Evolutionary conservation across 2,888 invertebrate genomes (phyloP).

Genomic region (Psylliodes chrysocephalus): DNA sequence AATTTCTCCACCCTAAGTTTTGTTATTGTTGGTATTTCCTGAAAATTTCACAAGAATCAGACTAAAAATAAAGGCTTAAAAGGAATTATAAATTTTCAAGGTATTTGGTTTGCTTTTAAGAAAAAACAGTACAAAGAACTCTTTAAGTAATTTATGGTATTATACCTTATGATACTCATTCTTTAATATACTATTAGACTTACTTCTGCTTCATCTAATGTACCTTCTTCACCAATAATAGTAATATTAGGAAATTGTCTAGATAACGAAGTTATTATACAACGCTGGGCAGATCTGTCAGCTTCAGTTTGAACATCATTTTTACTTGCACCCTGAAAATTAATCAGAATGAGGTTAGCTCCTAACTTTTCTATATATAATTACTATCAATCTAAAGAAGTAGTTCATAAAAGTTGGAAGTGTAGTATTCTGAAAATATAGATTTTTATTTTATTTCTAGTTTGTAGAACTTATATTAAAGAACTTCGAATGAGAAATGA

Average conservation of each 20-base stretch:
- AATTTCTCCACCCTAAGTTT: no score
- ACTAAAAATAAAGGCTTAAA: no score
- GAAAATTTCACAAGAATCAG: no score
- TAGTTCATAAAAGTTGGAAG: background rate
- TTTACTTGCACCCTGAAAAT: slow-evolving; percentile 67
- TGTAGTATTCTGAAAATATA: background rate
- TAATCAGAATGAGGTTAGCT: background rate
- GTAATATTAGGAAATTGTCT: slow-evolving; percentile 84
- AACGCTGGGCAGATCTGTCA: slow-evolving; percentile 93
- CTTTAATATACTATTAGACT: background rate
- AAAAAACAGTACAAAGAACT: no score
- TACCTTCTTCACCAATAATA: slow-evolving; percentile 93
- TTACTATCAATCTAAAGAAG: background rate
- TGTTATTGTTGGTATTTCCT: no score
- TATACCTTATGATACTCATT: no score
- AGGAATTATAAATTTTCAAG: no score
- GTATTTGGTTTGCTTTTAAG: no score
- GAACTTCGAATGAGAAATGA: no score
- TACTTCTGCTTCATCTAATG: slow-evolving; percentile 62
- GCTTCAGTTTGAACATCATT: slow-evolving; percentile 99
- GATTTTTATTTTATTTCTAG: no score
- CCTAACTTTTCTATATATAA: background rate
- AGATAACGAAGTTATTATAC: slow-evolving; percentile 88
- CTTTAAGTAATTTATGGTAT: no score
- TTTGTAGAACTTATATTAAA: no score